Evolutionary conservation across 2,797 vertebrate species (phyloP).

Genomic region (Lutjanus argentimaculatus): DNA sequence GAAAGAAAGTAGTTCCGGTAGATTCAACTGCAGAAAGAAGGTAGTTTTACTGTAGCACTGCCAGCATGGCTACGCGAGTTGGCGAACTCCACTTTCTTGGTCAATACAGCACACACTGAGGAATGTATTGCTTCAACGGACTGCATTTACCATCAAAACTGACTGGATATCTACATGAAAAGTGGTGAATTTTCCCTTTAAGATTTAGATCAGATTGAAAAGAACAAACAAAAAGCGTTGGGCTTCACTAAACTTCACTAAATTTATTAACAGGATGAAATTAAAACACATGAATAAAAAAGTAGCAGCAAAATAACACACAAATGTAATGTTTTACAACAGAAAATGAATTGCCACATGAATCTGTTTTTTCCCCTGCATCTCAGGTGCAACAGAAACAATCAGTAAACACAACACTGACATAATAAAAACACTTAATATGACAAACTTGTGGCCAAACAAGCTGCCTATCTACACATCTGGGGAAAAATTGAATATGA

Average conservation of each 20-base stretch:
- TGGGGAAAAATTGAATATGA: not conserved
- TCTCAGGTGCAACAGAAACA: not conserved
- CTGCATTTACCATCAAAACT: no score
- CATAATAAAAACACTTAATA: not conserved
- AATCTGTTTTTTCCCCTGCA: not conserved
- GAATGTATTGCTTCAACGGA: no score
- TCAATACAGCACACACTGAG: no score
- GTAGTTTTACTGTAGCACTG: no score
- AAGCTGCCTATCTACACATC: not conserved
- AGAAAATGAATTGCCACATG: not conserved
- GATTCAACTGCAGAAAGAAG: no score
- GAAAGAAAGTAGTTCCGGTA: no score
- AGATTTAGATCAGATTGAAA: not conserved
- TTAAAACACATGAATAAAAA: not conserved
- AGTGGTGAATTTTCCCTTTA: not conserved
- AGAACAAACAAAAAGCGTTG: not conserved
- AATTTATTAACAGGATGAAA: not conserved
- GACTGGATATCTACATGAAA: no score
- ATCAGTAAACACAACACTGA: not conserved
- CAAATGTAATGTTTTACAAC: not conserved
- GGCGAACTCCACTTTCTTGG: no score
- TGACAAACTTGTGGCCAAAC: not conserved
- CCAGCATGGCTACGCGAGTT: no score
- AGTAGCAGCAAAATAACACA: not conserved
- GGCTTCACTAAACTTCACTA: not conserved